A percentile compares a stretch with the other conserved stretches of the same genome.
Conservation (phyloP, 1,140 invertebrate genomes). For the Arion vulgaris region DNA sequence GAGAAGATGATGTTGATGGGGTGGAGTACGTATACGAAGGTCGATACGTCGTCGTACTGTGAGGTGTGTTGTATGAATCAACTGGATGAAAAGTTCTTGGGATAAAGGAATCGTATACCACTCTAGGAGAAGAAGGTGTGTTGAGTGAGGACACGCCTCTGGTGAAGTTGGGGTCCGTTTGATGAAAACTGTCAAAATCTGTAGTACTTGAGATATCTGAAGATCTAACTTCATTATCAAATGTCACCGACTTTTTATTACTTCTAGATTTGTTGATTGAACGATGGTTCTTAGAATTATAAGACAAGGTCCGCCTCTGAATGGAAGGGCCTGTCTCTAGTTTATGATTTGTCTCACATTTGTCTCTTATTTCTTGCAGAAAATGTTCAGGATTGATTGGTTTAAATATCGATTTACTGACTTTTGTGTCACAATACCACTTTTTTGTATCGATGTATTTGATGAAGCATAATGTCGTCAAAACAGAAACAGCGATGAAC, state of each 20-base stretch:
- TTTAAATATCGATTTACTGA: conserved; percentile 7
- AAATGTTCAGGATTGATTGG: neutral
- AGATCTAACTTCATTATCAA: neutral
- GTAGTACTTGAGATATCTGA: neutral
- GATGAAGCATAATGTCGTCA: conserved; percentile 59
- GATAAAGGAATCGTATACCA: neutral
- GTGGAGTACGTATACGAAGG: neutral
- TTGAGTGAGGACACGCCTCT: neutral
- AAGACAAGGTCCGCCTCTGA: too few species aligned
- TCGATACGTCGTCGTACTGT: neutral
- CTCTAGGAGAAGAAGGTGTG: neutral
- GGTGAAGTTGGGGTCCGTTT: neutral
- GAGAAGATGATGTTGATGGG: neutral
- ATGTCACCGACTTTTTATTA: conserved; percentile 30
- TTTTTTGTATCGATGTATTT: conserved; percentile 49
- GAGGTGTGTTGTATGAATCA: neutral
- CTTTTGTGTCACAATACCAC: neutral
- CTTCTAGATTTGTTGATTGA: neutral
- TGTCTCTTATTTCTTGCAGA: neutral
- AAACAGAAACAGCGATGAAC: conserved; percentile 57
- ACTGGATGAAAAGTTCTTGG: neutral
- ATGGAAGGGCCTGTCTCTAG: neutral
- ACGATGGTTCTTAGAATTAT: neutral
- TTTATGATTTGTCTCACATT: too few species aligned
- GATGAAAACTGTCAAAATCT: neutral